Conservation (phyloP, 2,888 invertebrate genomes). For the Nycteola revayana region DNA sequence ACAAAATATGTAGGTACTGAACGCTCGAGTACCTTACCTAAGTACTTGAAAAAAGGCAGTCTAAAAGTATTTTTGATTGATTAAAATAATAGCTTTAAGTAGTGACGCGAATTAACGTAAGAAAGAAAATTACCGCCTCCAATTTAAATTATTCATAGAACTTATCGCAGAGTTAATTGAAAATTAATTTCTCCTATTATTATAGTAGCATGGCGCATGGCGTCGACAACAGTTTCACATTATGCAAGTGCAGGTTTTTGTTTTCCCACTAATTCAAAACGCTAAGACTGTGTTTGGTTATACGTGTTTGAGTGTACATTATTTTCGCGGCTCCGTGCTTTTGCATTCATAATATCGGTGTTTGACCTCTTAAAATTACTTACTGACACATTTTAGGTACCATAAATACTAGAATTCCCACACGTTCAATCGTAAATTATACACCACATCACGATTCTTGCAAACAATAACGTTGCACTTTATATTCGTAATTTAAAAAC, state of each 20-base stretch:
- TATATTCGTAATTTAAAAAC: constrained; percentile 59
- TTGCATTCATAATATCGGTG: constrained; percentile 72
- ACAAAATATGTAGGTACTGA: too few relatives aligned
- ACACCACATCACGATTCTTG: constrained; percentile 19
- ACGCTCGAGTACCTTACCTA: too few relatives aligned
- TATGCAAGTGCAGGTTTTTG: constrained; percentile 58
- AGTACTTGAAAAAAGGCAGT: too few relatives aligned
- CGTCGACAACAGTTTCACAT: constrained; percentile 37
- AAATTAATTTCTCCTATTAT: constrained; percentile 42
- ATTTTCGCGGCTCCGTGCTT: constrained; percentile 68
- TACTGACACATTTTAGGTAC: constrained; percentile 54
- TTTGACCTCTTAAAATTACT: constrained; percentile 66
- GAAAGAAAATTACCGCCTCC: constrained; percentile 25
- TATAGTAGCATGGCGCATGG: constrained; percentile 25
- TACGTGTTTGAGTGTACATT: constrained; percentile 68
- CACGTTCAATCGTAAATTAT: constrained; percentile 25
- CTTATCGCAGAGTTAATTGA: constrained; percentile 44
- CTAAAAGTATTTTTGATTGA: constrained; percentile 8
- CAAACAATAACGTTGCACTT: constrained; percentile 35
- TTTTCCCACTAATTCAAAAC: constrained; percentile 53
- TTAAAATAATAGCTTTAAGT: constrained; percentile 11
- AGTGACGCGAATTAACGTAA: constrained; percentile 15
- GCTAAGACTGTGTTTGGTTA: constrained; percentile 61
- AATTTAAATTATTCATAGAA: constrained; percentile 46
- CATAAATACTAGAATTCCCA: constrained; percentile 23